These are phyloP conservation scores for Sinotaia quadrata DNA, from an alignment of 2,888 invertebrate genomes.

Conservation along the genomic window DNA sequence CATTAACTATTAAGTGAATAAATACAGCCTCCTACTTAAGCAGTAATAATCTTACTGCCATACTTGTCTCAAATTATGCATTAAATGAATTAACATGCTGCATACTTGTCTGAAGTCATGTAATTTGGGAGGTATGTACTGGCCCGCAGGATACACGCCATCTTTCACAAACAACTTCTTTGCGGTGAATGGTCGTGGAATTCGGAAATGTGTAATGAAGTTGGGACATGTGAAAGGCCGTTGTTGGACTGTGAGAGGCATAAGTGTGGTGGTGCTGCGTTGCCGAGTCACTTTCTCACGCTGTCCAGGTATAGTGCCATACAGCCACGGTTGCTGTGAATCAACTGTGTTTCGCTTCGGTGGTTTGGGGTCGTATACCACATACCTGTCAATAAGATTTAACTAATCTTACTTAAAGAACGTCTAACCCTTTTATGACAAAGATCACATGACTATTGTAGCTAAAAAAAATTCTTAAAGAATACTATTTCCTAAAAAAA, in stretches of 20 bases:
- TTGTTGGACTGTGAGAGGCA: slow-evolving; percentile 46
- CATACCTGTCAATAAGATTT: slow-evolving; percentile 61
- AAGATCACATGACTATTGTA: too few relatives aligned
- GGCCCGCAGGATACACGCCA: slow-evolving; percentile 55
- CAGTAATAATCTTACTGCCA: too few relatives aligned
- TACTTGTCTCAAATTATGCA: too few relatives aligned
- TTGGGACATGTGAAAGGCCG: slow-evolving; percentile 33
- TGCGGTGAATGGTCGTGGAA: slow-evolving; percentile 62
- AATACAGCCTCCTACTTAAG: too few relatives aligned
- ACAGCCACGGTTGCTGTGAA: slow-evolving; percentile 68
- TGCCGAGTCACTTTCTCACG: slow-evolving; percentile 37
- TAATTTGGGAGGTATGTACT: slow-evolving; percentile 56
- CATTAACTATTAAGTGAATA: too few relatives aligned
- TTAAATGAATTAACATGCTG: too few relatives aligned
- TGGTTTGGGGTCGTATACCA: slow-evolving; percentile 61
- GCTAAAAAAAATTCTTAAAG: too few relatives aligned
- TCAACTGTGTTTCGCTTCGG: slow-evolving; percentile 67
- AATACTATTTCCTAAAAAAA: too few relatives aligned
- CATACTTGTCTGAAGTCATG: slow-evolving; percentile 69
- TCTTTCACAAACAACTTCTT: slow-evolving; percentile 61
- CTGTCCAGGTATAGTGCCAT: slow-evolving; percentile 62
- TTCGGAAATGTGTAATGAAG: slow-evolving; percentile 56
- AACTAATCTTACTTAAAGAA: too few relatives aligned
- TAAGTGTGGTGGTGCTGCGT: slow-evolving; percentile 45
- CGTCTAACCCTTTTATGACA: too few relatives aligned